Evolutionary conservation across 2,797 vertebrate genomes (phyloP).

Genomic region (Sebastes trivittatus): DNA sequence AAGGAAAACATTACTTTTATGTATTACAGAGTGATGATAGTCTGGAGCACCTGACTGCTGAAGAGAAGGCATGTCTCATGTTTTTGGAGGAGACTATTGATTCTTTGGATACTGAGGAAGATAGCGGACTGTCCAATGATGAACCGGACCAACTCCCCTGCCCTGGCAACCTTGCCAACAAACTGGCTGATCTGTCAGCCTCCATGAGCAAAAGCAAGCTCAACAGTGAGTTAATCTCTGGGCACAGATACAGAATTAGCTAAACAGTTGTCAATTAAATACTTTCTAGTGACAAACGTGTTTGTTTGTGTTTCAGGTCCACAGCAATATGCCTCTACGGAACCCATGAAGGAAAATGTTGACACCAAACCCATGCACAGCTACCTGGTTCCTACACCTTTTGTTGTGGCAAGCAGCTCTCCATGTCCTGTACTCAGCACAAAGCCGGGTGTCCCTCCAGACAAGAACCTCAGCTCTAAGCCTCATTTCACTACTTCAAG

Average conservation of each 20-base stretch:
- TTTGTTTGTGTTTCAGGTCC: conserved; percentile 51
- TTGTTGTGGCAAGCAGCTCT: conserved; percentile 64
- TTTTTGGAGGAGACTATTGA: conserved; percentile 96
- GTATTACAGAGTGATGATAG: conserved; percentile 87
- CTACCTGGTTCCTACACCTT: conserved; percentile 78
- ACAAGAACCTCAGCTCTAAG: conserved; percentile 20
- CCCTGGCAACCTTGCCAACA: conserved; percentile 55
- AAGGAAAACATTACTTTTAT: not conserved
- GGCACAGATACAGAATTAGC: not conserved
- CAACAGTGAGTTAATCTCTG: conserved; percentile 62
- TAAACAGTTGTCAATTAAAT: not conserved
- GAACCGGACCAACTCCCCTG: conserved; percentile 71
- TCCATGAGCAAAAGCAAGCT: conserved; percentile 66
- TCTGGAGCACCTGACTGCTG: conserved; percentile 90
- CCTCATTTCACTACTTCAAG: conserved; percentile 4
- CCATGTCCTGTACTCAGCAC: not conserved
- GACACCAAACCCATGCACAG: conserved; percentile 51
- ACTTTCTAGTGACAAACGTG: not conserved
- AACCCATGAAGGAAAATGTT: conserved; percentile 23
- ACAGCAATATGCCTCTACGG: conserved; percentile 27
- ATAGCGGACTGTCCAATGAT: conserved; percentile 85
- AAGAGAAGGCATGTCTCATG: conserved; percentile 93
- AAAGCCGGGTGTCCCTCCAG: conserved; percentile 13
- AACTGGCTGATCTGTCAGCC: conserved; percentile 74
- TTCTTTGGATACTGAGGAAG: conserved; percentile 89